Conservation (phyloP, 2,888 invertebrate species). For the Steinernema carpocapsae region DNA sequence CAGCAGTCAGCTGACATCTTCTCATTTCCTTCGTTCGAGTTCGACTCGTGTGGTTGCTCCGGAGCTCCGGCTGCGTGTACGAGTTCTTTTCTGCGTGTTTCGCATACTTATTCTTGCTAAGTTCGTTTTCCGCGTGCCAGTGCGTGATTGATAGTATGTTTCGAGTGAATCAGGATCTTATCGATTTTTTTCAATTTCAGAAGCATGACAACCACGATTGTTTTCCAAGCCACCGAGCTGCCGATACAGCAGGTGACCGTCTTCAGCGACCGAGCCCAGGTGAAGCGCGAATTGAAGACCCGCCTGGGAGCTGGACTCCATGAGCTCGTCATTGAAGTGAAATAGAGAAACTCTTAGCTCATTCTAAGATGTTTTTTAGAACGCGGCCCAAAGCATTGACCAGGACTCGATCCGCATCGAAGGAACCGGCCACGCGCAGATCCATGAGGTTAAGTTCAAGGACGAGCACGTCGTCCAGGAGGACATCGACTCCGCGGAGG, state of each 20-base stretch:
- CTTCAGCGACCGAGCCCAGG: slow-evolving; percentile 61
- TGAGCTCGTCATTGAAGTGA: not conserved
- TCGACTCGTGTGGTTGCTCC: no score
- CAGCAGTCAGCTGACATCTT: no score
- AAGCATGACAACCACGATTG: not conserved
- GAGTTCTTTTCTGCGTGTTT: no score
- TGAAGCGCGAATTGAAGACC: slow-evolving; percentile 44
- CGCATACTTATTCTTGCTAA: no score
- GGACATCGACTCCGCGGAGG: slow-evolving; percentile 48
- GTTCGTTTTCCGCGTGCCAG: no score
- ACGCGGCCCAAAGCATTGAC: slow-evolving; percentile 45
- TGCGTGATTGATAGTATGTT: no score
- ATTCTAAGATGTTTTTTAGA: slow-evolving; percentile 42
- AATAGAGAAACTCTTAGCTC: not conserved
- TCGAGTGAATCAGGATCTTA: no score
- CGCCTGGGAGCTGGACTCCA: not conserved
- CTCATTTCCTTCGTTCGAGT: no score
- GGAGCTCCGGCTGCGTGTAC: no score
- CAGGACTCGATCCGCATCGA: slow-evolving; percentile 60
- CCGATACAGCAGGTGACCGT: slow-evolving; percentile 45
- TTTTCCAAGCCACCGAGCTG: not conserved
- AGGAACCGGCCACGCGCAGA: slow-evolving; percentile 52
- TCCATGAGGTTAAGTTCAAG: slow-evolving; percentile 57
- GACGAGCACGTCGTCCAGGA: slow-evolving; percentile 38
- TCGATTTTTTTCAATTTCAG: not conserved